These are phyloP conservation scores for Diaperis boleti DNA, from an alignment of 2,888 invertebrate species.

Conservation along the genomic window DNA sequence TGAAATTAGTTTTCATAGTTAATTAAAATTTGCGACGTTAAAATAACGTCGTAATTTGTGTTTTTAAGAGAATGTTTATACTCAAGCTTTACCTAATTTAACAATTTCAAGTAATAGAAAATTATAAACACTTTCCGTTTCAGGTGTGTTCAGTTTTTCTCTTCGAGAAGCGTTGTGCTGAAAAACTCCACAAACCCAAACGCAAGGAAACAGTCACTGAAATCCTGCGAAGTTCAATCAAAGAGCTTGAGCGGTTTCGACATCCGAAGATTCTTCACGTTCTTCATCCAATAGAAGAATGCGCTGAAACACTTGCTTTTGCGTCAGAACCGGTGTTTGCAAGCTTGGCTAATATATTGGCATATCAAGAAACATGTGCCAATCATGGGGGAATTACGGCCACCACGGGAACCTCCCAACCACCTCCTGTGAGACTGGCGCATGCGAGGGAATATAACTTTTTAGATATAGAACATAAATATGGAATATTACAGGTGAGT, in stretches of 20 bases:
- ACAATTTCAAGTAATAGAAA: slow-evolving; percentile 7
- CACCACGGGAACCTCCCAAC: slow-evolving; percentile 66
- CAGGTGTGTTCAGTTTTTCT: slow-evolving; percentile 95
- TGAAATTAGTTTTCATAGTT: no score
- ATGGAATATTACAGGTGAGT: slow-evolving; percentile 90
- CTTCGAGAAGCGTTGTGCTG: slow-evolving; percentile 92
- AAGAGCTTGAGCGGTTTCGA: slow-evolving; percentile 83
- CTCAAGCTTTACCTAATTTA: slow-evolving; percentile 24
- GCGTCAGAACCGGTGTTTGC: slow-evolving; percentile 93
- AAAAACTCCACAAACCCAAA: slow-evolving; percentile 92
- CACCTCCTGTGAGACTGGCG: slow-evolving; percentile 69
- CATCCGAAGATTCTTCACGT: slow-evolving; percentile 85
- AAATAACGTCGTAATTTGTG: no score
- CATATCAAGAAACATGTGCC: slow-evolving; percentile 78
- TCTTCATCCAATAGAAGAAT: slow-evolving; percentile 83
- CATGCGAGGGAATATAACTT: slow-evolving; percentile 87
- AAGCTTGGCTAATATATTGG: slow-evolving; percentile 90
- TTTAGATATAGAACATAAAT: slow-evolving; percentile 92
- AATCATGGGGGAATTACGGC: slow-evolving; percentile 65
- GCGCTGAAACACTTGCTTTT: slow-evolving; percentile 90
- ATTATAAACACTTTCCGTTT: slow-evolving; percentile 49
- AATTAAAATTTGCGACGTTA: no score
- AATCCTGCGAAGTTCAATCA: slow-evolving; percentile 82
- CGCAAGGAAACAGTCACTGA: slow-evolving; percentile 93
- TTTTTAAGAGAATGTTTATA: slow-evolving; percentile 25